Evolutionary conservation across 2,113 vertebrate species (phyloP).

Genomic region (Myanophis thanlyinensis): DNA sequence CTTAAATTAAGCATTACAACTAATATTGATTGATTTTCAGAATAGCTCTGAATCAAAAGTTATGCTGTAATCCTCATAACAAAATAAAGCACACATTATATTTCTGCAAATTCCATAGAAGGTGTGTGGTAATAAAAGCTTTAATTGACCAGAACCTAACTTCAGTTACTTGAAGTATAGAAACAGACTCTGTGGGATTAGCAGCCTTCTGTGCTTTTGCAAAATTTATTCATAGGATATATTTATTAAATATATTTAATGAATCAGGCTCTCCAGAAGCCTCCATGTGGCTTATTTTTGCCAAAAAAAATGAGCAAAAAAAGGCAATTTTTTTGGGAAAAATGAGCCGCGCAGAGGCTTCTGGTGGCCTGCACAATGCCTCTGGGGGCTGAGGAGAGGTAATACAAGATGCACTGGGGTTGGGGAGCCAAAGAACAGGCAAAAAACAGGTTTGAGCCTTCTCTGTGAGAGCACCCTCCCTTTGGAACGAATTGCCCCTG

Average conservation of each 20-base stretch:
- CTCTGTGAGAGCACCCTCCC: too few relatives aligned
- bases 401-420: too few relatives aligned
- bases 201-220: background rate
- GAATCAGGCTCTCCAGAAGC: too few relatives aligned
- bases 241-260: background rate
- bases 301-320: too few relatives aligned
- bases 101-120: background rate
- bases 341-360: too few relatives aligned
- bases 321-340: too few relatives aligned
- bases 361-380: too few relatives aligned
- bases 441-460: too few relatives aligned
- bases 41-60: background rate
- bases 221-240: background rate
- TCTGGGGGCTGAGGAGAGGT: too few relatives aligned
- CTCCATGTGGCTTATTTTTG: too few relatives aligned
- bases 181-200: background rate
- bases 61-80: background rate
- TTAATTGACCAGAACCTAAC: background rate
- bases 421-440: too few relatives aligned
- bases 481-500: too few relatives aligned
- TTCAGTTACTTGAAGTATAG: background rate
- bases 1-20: background rate
- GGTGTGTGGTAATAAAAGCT: background rate
- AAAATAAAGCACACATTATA: background rate
- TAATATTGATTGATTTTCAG: background rate